Percentiles rank a stretch among this genome's conserved stretches.
phyloP scores from a whole-genome alignment of 2,797 vertebrate genomes.

The Gymnoscopelus braueri region DNA sequence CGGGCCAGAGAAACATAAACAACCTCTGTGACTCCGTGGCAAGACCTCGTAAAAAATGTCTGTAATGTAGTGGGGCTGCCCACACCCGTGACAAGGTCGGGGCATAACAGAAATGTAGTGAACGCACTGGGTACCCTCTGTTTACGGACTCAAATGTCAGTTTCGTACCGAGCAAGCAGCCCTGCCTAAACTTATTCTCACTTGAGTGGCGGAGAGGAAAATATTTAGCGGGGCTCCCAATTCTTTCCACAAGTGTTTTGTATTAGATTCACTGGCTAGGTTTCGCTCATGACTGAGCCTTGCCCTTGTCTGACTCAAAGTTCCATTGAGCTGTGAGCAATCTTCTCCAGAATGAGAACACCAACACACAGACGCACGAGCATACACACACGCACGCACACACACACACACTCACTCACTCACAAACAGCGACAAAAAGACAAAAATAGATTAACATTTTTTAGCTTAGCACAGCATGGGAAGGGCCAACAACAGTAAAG shows the following conservation, averaged over 20 bases:
- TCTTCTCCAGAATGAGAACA: not conserved
- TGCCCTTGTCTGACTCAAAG: not conserved
- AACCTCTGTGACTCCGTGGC: constrained; percentile 45
- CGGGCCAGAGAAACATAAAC: constrained; percentile 48
- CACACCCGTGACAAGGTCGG: constrained; percentile 34
- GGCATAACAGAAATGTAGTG: constrained; percentile 13
- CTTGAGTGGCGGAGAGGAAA: not conserved
- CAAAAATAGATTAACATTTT: no score
- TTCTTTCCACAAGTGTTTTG: not conserved
- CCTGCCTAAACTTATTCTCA: not conserved
- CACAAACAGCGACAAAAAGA: no score
- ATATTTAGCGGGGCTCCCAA: not conserved
- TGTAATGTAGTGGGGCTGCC: constrained; percentile 62
- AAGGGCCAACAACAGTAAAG: not conserved
- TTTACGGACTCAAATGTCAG: constrained; percentile 29
- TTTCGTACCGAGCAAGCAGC: not conserved
- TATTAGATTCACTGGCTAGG: not conserved
- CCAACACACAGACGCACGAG: not conserved
- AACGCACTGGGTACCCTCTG: not conserved
- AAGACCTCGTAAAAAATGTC: constrained; percentile 54
- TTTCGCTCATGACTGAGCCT: not conserved
- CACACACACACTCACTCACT: no score
- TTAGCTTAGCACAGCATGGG: not conserved
- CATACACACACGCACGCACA: not conserved
- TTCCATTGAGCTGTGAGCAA: not conserved